Percentiles rank a stretch among this genome's conserved stretches.
Conservation (phyloP, 1,140 invertebrate genomes). For the Armadillidium nasatum region DNA sequence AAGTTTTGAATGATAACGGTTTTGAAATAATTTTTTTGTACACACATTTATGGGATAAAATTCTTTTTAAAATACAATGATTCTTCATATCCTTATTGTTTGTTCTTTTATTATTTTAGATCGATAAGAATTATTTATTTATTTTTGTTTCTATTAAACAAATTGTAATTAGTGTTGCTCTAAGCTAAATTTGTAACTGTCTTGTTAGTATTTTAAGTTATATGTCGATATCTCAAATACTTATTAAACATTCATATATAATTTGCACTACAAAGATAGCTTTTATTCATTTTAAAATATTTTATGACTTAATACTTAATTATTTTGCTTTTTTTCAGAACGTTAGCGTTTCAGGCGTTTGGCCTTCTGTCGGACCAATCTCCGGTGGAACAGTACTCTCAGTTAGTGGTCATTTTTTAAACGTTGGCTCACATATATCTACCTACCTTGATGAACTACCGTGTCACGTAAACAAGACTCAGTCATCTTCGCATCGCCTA, state of each 20-base stretch:
- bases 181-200: too few relatives aligned
- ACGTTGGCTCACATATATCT: constrained; percentile 83
- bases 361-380: constrained; percentile 80
- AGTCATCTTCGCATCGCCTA: constrained; percentile 80
- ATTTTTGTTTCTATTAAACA: constrained; percentile 3
- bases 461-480: constrained; percentile 79
- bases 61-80: not conserved
- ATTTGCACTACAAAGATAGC: too few relatives aligned
- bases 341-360: constrained; percentile 70
- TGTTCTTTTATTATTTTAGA: not conserved
- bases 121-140: constrained; percentile 3
- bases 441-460: constrained; percentile 82
- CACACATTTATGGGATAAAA: not conserved
- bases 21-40: too few relatives aligned
- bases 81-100: not conserved
- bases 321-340: constrained; percentile 53
- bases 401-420: constrained; percentile 83
- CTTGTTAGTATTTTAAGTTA: too few relatives aligned
- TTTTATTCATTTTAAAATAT: constrained; percentile 9
- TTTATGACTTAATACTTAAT: constrained; percentile 43
- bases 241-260: too few relatives aligned
- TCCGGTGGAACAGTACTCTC: constrained; percentile 90
- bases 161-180: too few relatives aligned
- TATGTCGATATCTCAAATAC: too few relatives aligned
- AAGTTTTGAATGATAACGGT: too few relatives aligned